Evolutionary conservation across 2,888 invertebrate species (phyloP).

Genomic region (Eueremaeus valkanovi): DNA sequence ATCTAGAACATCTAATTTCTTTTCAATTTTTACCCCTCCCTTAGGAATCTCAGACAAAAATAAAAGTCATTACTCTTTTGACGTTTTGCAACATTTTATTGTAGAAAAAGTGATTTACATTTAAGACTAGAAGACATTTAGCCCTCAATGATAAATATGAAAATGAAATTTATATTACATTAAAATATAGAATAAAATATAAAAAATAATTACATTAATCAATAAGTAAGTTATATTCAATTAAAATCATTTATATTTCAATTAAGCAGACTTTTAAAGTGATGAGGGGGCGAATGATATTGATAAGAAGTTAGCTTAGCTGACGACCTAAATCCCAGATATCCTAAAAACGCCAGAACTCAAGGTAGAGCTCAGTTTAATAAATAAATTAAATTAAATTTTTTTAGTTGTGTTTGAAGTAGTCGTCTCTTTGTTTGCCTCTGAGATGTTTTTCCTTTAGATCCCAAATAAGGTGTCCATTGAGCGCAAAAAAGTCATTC

Average conservation of each 20-base stretch:
- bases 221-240: too few relatives aligned
- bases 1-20: not conserved
- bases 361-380: not conserved
- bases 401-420: not conserved
- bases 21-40: too few relatives aligned
- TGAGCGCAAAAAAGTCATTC: not conserved
- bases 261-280: not conserved
- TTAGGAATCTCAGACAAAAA: too few relatives aligned
- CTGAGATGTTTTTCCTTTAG: not conserved
- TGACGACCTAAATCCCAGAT: not conserved
- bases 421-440: not conserved
- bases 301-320: too few relatives aligned
- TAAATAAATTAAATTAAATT: not conserved
- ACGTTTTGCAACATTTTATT: not conserved
- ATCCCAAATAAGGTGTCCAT: slow-evolving; percentile 1
- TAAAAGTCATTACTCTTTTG: not conserved
- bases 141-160: not conserved
- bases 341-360: not conserved
- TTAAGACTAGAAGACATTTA: not conserved
- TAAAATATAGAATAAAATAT: not conserved
- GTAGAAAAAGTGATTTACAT: not conserved
- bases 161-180: not conserved
- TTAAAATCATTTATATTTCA: not conserved
- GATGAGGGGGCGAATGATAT: too few relatives aligned
- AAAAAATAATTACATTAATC: too few relatives aligned